Percentiles rank a stretch among this genome's conserved stretches.
These are phyloP conservation scores for Pelecanus crispus DNA, from an alignment of 2,113 vertebrate species.

Conservation along the genomic window DNA sequence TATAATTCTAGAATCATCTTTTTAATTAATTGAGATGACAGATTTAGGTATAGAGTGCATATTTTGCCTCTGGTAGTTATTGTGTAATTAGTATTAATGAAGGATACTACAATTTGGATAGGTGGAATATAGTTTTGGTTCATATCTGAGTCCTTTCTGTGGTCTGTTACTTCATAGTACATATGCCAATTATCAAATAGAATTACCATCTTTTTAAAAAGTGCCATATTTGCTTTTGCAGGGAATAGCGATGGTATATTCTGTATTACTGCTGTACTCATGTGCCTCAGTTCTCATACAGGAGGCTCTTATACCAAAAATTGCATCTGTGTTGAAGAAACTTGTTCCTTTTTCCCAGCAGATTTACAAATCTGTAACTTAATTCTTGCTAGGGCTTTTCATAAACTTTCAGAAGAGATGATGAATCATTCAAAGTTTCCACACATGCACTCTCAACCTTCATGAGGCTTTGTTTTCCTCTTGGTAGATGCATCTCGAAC, in stretches of 20 bases:
- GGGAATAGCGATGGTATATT: background rate
- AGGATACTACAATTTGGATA: slow-evolving; percentile 79
- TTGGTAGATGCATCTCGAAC: background rate
- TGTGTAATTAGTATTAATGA: slow-evolving; percentile 84
- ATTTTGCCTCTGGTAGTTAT: slow-evolving; percentile 83
- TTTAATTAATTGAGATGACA: slow-evolving; percentile 89
- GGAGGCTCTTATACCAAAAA: background rate
- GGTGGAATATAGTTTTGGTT: slow-evolving; percentile 68
- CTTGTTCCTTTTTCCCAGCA: background rate
- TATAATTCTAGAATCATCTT: slow-evolving; percentile 82
- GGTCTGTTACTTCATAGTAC: background rate
- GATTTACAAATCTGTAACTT: background rate
- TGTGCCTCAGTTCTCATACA: background rate
- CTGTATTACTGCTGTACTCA: background rate
- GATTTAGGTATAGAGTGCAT: slow-evolving; percentile 79
- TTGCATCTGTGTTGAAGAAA: background rate
- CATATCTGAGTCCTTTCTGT: background rate
- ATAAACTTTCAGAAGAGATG: background rate
- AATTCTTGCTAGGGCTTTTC: background rate
- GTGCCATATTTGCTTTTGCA: background rate
- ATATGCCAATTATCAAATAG: background rate
- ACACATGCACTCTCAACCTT: background rate
- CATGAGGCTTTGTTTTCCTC: slow-evolving; percentile 5
- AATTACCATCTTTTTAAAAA: background rate
- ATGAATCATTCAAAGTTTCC: background rate